Percentiles rank a stretch among this genome's conserved stretches.
These are phyloP conservation scores for Gopherus flavomarginatus DNA, from an alignment of 2,113 vertebrate genomes.

Conservation along the genomic window DNA sequence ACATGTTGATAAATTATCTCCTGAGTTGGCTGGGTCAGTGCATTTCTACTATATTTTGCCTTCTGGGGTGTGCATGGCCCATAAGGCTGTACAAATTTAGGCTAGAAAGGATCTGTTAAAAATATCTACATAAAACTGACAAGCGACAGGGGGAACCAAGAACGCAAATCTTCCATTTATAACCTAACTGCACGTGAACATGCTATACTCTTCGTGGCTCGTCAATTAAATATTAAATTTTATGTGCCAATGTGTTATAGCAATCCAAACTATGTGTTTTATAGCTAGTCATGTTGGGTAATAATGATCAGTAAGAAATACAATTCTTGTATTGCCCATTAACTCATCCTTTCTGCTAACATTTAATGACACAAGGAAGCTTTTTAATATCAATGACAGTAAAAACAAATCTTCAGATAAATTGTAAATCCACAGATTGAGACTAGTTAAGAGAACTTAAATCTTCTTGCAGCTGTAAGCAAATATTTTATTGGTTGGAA, in stretches of 20 bases:
- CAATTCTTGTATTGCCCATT: not conserved
- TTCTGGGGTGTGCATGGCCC: not conserved
- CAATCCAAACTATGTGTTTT: not conserved
- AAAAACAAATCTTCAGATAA: not conserved
- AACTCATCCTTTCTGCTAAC: not conserved
- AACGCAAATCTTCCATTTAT: not conserved
- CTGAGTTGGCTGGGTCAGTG: not conserved
- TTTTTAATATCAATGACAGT: not conserved
- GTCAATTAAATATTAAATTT: not conserved
- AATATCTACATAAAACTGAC: not conserved
- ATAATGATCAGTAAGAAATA: constrained; percentile 10
- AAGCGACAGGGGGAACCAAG: not conserved
- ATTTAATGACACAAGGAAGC: not conserved
- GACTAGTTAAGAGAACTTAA: not conserved
- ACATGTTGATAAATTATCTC: not conserved
- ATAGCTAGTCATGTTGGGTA: not conserved
- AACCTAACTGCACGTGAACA: not conserved
- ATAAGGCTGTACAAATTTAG: not conserved
- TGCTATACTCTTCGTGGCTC: not conserved
- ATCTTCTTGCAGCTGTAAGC: not conserved
- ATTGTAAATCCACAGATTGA: not conserved
- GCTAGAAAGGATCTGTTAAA: not conserved
- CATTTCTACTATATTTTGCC: not conserved
- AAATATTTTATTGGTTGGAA: not conserved
- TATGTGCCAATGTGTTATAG: not conserved